These are phyloP conservation scores for Serranus cabrilla DNA, from an alignment of 2,797 vertebrate genomes.

Conservation along the genomic window DNA sequence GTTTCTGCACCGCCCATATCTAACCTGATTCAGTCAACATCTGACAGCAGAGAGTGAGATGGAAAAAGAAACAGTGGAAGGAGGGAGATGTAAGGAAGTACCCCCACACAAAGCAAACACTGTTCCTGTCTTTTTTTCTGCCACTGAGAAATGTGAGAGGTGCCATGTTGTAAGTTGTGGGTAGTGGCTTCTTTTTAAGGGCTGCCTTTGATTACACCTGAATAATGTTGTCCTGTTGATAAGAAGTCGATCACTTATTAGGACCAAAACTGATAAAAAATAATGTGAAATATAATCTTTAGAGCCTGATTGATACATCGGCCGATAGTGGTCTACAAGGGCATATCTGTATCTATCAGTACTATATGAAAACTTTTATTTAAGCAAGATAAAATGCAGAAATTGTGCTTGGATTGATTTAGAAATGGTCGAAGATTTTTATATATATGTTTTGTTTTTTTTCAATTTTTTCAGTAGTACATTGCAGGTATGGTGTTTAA, in stretches of 20 bases:
- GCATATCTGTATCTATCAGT: too few relatives aligned
- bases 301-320: too few relatives aligned
- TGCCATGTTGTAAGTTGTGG: constrained; percentile 61
- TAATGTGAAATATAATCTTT: too few relatives aligned
- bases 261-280: neutral
- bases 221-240: constrained; percentile 8
- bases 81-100: constrained; percentile 63
- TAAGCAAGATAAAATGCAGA: too few relatives aligned
- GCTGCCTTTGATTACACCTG: constrained; percentile 11
- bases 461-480: too few relatives aligned
- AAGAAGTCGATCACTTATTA: constrained; percentile 9
- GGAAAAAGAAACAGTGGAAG: constrained; percentile 68
- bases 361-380: too few relatives aligned
- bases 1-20: constrained; percentile 75
- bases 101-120: constrained; percentile 80
- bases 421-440: too few relatives aligned
- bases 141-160: constrained; percentile 52
- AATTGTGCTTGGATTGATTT: too few relatives aligned
- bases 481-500: too few relatives aligned
- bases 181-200: constrained; percentile 35
- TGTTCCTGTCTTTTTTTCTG: constrained; percentile 62
- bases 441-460: too few relatives aligned
- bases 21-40: constrained; percentile 90
- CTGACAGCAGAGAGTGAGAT: constrained; percentile 83
- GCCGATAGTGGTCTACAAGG: too few relatives aligned